Percentiles rank a stretch among this genome's conserved stretches.
Evolutionary conservation across 2,113 vertebrate species (phyloP).

Genomic region (Casuarius casuarius): DNA sequence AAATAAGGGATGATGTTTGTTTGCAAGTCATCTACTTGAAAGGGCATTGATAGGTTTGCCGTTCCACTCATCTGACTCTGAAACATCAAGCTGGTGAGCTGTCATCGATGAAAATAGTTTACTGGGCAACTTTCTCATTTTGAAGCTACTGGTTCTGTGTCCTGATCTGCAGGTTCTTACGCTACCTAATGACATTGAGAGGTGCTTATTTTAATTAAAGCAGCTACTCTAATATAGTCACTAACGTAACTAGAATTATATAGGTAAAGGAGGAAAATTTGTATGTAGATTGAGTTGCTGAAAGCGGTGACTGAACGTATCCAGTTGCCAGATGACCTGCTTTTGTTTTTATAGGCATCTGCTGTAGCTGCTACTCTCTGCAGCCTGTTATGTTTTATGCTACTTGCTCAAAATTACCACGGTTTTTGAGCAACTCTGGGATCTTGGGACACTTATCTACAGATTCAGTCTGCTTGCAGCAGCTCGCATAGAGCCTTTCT

Average conservation of each 20-base stretch:
- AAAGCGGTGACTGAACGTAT: background rate
- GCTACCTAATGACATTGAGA: background rate
- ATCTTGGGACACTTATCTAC: background rate
- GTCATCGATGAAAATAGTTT: background rate
- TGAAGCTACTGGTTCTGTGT: background rate
- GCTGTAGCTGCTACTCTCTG: background rate
- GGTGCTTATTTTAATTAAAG: conserved; percentile 3
- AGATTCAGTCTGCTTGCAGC: background rate
- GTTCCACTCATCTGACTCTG: background rate
- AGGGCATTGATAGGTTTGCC: background rate
- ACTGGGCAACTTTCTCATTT: background rate
- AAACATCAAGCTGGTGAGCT: background rate
- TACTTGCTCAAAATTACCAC: background rate
- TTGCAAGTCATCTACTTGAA: background rate
- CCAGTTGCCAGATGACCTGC: background rate
- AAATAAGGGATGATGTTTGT: background rate
- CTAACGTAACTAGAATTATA: background rate
- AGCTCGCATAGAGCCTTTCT: background rate
- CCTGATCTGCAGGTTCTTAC: conserved; percentile 16
- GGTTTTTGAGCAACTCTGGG: background rate
- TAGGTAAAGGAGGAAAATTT: background rate
- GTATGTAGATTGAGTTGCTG: background rate
- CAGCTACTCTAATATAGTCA: background rate
- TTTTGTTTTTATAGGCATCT: background rate
- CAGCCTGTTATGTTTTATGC: background rate